Evolutionary conservation across 1,140 invertebrate genomes (phyloP).

Genomic region (Atta cephalotes): DNA sequence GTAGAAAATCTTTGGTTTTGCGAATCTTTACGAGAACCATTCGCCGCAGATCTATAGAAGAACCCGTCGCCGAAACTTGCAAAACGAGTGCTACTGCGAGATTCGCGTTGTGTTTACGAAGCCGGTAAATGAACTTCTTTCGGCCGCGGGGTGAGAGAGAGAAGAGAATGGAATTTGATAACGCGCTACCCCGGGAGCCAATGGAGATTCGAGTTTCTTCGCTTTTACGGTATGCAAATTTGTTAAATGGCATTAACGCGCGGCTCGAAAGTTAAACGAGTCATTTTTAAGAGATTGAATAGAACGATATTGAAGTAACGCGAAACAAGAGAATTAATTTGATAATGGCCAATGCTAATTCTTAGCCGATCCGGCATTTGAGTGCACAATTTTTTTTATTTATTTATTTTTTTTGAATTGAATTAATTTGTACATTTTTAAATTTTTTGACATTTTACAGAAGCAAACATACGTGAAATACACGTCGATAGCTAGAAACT

Average conservation of each 20-base stretch:
- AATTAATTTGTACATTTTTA: neutral
- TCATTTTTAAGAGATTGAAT: constrained; percentile 38
- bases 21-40: constrained; percentile 3
- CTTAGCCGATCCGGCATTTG: neutral
- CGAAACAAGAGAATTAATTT: constrained; percentile 22
- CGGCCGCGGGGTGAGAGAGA: neutral
- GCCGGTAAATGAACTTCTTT: constrained; percentile 43
- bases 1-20: constrained; percentile 76
- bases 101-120: constrained; percentile 34
- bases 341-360: constrained; percentile 4
- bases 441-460: neutral
- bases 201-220: constrained; percentile 25
- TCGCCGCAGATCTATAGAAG: constrained; percentile 60
- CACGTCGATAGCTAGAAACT: no score
- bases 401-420: neutral
- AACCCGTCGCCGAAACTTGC: constrained; percentile 54
- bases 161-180: constrained; percentile 31
- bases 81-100: constrained; percentile 37
- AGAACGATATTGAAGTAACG: constrained; percentile 14
- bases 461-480: neutral
- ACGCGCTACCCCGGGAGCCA: constrained; percentile 17
- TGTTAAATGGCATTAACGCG: constrained; percentile 22
- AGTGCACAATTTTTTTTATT: neutral
- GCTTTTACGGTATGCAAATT: constrained; percentile 42
- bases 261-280: constrained; percentile 7